Conservation (phyloP, 2,113 vertebrate genomes). For the Elaphurus davidianus region DNA sequence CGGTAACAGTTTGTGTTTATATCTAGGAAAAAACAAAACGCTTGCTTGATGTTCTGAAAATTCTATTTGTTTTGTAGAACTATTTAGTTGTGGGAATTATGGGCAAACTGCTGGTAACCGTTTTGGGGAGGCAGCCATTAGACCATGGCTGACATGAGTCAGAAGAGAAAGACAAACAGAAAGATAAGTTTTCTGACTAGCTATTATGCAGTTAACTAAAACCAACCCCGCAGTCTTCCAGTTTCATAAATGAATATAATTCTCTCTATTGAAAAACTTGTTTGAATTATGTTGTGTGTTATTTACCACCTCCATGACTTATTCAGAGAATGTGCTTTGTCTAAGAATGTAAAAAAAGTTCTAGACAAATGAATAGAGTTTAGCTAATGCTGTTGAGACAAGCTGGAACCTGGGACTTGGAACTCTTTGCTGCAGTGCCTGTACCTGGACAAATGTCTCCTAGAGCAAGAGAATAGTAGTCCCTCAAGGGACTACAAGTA, state of each 20-base stretch:
- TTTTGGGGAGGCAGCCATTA: not conserved
- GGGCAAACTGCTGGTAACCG: not conserved
- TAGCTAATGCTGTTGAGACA: not conserved
- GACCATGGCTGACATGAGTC: not conserved
- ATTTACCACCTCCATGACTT: not conserved
- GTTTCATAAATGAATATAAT: not conserved
- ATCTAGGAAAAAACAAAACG: not conserved
- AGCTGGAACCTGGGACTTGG: not conserved
- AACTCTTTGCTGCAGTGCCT: not conserved
- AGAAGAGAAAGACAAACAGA: not conserved
- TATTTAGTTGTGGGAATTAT: not conserved
- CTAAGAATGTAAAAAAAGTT: not conserved
- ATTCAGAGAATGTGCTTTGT: not conserved
- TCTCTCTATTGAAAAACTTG: not conserved
- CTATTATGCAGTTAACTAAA: not conserved
- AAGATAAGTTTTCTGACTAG: not conserved
- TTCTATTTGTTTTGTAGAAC: not conserved
- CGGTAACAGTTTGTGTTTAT: fast-evolving
- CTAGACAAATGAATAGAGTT: not conserved
- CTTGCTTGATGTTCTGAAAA: not conserved
- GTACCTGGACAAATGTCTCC: not conserved
- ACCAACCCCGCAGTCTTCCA: not conserved
- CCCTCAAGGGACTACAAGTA: not conserved
- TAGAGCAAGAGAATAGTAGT: not conserved
- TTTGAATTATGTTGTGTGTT: not conserved